Evolutionary conservation across 2,797 vertebrate species (phyloP).

Genomic region (Rachycentron canadum): DNA sequence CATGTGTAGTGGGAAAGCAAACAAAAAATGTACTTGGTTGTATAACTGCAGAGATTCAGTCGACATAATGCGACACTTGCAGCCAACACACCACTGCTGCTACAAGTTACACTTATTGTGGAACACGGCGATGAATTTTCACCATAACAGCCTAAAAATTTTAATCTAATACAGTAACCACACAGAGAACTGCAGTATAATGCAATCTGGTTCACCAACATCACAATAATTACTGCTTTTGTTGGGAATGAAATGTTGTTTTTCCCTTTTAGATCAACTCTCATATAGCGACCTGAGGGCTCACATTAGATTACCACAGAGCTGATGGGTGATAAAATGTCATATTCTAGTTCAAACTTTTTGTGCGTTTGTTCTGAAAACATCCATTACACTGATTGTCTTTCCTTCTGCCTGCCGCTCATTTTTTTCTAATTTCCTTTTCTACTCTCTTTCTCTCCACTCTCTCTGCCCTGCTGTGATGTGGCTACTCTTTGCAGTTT

Average conservation of each 20-base stretch:
- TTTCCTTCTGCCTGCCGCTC: not conserved
- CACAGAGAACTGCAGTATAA: not conserved
- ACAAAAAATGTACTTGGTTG: constrained; percentile 45
- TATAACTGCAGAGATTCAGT: constrained; percentile 75
- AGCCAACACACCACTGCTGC: constrained; percentile 58
- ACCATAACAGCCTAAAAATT: constrained; percentile 13
- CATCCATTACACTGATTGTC: not conserved
- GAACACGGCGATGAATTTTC: constrained; percentile 24
- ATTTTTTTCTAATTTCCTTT: not conserved
- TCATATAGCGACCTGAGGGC: no score
- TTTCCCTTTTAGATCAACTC: no score
- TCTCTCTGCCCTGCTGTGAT: no score
- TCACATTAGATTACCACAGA: constrained; percentile 24
- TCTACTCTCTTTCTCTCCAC: no score
- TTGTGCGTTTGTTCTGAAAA: not conserved
- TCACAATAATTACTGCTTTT: not conserved
- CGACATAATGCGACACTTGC: constrained; percentile 72
- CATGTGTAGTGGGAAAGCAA: constrained; percentile 36
- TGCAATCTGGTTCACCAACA: not conserved
- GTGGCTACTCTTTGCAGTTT: no score
- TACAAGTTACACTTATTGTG: constrained; percentile 33
- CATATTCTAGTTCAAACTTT: not conserved
- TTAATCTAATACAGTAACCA: constrained; percentile 2
- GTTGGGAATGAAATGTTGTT: not conserved
- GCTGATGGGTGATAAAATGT: not conserved